Conservation (phyloP, 2,888 invertebrate genomes). For the Noctua comes region DNA sequence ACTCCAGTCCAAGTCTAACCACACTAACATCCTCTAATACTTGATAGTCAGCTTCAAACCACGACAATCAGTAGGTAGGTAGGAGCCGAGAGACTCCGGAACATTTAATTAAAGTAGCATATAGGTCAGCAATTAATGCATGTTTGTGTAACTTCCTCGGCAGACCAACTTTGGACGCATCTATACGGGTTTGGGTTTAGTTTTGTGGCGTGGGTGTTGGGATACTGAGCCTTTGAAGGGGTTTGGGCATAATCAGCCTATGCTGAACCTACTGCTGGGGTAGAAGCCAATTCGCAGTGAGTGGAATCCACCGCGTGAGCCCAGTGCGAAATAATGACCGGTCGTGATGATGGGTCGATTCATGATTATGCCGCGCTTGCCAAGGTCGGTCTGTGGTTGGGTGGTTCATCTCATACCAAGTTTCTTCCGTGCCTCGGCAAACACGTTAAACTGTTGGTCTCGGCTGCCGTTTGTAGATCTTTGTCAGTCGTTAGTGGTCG, state of each 20-base stretch:
- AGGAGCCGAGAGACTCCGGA: conserved; percentile 5
- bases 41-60: conserved; percentile 32
- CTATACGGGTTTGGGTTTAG: conserved; percentile 24
- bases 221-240: neutral
- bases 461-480: neutral
- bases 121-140: conserved; percentile 57
- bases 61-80: conserved; percentile 37
- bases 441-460: neutral
- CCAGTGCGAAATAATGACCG: neutral
- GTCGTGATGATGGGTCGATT: neutral
- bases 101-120: conserved; percentile 59
- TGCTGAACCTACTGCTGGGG: neutral
- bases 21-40: neutral
- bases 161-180: conserved; percentile 30
- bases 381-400: neutral
- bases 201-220: neutral
- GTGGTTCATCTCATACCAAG: too few species aligned
- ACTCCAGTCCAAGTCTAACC: neutral
- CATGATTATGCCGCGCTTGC: neutral
- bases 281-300: neutral
- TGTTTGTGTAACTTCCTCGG: conserved; percentile 47
- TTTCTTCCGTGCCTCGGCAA: neutral
- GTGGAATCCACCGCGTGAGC: neutral
- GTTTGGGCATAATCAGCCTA: neutral
- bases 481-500: neutral